Evolutionary conservation across 2,888 invertebrate genomes (phyloP), one percentile per base, ranked within the genome.

Genomic region (Helicoverpa assulta): DNA sequence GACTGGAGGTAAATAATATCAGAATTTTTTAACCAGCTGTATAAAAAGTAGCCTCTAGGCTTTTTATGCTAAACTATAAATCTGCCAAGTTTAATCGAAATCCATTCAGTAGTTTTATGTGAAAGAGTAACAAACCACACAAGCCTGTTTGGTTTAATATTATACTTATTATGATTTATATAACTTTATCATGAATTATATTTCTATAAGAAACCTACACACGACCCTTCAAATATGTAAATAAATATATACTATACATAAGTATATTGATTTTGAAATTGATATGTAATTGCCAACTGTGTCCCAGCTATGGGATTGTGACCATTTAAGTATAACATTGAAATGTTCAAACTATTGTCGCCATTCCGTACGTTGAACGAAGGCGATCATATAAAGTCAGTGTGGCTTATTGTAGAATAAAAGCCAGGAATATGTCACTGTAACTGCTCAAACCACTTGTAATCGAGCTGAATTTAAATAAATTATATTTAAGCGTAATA

Each of bases 401-500:
- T 75, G 74, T 65, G 74, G 64, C 59, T 47, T 14, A 7, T 10
- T 54, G 19, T 53, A 8, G 29, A 19, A 40, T 40, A 3, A 19
- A 47, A 14, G 70, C 64, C 61, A 71, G 43, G 40, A 56, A 51
- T 6, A 43, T 54, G 1, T 61, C 60, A 63, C 61, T 67, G 66
- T 57, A 54, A 21, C 40, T 40, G 53, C 63, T 77, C 68, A 55
- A 58, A 50, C 0, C 8, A 40, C 59, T 54, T 68, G 19, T 59
- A 54, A 18, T 10, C 0, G 68, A 73, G 67, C 65, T 63, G 43
- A 56, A 68, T 59, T 65, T 6, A 21, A 67, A 71, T 71, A 76
- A 77, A 77, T 69, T 14, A 77, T 55, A 78, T 62, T 59, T 68
- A 73, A 65, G 37, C 21, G 40, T 68, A 59, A 52, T 19, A 18